Conservation (phyloP, 2,888 invertebrate genomes). For the Drosophila crucigera region DNA sequence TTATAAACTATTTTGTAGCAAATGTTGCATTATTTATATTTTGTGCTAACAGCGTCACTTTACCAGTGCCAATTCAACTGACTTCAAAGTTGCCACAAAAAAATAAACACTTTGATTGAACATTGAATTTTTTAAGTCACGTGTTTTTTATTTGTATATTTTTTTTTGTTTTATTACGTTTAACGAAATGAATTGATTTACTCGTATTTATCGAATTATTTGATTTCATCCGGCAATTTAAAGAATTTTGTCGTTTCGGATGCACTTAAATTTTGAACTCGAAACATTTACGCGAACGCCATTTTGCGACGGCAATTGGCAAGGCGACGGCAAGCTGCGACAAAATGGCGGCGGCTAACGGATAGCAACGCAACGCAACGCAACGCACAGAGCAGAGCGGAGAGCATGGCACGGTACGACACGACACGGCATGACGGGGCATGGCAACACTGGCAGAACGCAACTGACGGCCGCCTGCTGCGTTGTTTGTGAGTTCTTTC, state of each 20-base stretch:
- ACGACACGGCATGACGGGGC: conserved; percentile 57
- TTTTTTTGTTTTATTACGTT: background rate
- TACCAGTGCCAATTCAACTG: background rate
- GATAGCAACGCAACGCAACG: conserved; percentile 21
- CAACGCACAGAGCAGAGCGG: conserved; percentile 17
- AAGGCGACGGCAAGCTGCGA: conserved; percentile 54
- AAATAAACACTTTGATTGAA: background rate
- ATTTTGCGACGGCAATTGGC: conserved; percentile 72
- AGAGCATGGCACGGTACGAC: conserved; percentile 41
- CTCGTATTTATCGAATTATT: background rate
- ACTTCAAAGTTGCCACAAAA: background rate
- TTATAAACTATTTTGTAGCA: background rate
- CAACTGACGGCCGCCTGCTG: conserved; percentile 61
- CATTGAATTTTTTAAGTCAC: background rate
- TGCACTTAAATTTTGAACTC: conserved; percentile 14
- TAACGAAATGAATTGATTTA: background rate
- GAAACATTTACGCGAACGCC: conserved; percentile 50
- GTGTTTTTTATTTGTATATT: background rate
- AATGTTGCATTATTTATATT: background rate
- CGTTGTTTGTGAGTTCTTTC: conserved; percentile 46
- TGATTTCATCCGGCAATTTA: background rate
- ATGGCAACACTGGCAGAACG: conserved; percentile 58
- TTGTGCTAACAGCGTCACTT: background rate
- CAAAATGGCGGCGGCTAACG: conserved; percentile 77
- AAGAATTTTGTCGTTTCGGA: background rate